A percentile compares a stretch with the other conserved stretches of the same genome.
These are phyloP conservation scores for Notolabrus celidotus DNA, from an alignment of 2,797 vertebrate species.

Conservation along the genomic window DNA sequence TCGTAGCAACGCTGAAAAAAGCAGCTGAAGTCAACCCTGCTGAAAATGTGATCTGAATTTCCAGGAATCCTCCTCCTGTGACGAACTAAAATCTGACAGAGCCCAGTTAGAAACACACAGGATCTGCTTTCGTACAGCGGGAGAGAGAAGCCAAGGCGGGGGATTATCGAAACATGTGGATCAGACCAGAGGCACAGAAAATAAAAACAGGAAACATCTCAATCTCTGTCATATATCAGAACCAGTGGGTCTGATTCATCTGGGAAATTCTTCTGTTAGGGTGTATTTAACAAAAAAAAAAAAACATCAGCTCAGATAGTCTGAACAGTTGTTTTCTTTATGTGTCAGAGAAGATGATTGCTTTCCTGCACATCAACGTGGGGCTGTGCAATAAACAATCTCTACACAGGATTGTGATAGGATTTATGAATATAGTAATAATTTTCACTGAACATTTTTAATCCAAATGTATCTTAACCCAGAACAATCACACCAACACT, in stretches of 20 bases:
- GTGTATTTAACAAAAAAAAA: background rate
- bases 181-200: background rate
- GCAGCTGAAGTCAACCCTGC: background rate
- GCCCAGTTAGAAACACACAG: background rate
- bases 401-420: too few relatives aligned
- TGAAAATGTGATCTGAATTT: constrained; percentile 6
- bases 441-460: too few relatives aligned
- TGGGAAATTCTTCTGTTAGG: background rate
- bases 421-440: too few relatives aligned
- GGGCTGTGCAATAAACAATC: too few relatives aligned
- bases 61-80: constrained; percentile 10
- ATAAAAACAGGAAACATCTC: background rate
- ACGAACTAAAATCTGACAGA: background rate
- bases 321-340: too few relatives aligned
- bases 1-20: constrained; percentile 41
- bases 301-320: too few relatives aligned
- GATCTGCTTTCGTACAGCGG: background rate
- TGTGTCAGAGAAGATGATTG: too few relatives aligned
- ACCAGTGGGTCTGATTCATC: background rate
- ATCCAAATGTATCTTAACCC: too few relatives aligned
- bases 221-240: background rate
- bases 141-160: background rate
- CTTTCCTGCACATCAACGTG: too few relatives aligned
- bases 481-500: too few relatives aligned
- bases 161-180: background rate